Evolutionary conservation across 2,113 vertebrate genomes (phyloP).

Genomic region (Kryptolebias marmoratus): DNA sequence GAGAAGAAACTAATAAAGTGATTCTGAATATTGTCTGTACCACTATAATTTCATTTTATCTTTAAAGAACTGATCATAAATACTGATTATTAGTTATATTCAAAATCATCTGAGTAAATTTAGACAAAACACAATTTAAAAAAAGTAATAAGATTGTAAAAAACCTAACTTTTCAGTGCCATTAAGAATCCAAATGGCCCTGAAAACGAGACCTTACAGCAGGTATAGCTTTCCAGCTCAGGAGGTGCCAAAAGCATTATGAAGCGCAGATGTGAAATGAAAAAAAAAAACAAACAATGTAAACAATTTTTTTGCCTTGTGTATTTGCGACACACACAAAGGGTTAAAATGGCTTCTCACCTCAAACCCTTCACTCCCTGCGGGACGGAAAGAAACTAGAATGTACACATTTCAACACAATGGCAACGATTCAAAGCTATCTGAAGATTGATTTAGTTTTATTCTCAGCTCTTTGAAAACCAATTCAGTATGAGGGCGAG

Average conservation of each 20-base stretch:
- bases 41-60: not conserved
- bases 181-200: not conserved
- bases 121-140: not conserved
- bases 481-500: slow-evolving; percentile 16
- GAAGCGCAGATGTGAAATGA: slow-evolving; percentile 44
- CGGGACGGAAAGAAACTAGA: slow-evolving; percentile 72
- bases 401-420: slow-evolving; percentile 62
- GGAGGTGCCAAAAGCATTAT: slow-evolving; percentile 54
- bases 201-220: not conserved
- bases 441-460: slow-evolving; percentile 11
- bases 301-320: slow-evolving; percentile 42
- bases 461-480: slow-evolving; percentile 18
- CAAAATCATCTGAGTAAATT: not conserved
- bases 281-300: slow-evolving; percentile 36
- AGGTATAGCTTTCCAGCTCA: slow-evolving; percentile 44
- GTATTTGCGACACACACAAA: slow-evolving; percentile 54
- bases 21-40: not conserved
- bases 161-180: not conserved
- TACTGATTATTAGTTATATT: not conserved
- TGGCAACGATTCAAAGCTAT: slow-evolving; percentile 39
- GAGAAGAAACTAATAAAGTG: not conserved
- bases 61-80: not conserved
- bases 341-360: slow-evolving; percentile 72
- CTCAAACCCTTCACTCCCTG: slow-evolving; percentile 69
- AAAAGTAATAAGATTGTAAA: no score